phyloP scores from a whole-genome alignment of 2,113 vertebrate genomes.

The Fregata magnificens region DNA sequence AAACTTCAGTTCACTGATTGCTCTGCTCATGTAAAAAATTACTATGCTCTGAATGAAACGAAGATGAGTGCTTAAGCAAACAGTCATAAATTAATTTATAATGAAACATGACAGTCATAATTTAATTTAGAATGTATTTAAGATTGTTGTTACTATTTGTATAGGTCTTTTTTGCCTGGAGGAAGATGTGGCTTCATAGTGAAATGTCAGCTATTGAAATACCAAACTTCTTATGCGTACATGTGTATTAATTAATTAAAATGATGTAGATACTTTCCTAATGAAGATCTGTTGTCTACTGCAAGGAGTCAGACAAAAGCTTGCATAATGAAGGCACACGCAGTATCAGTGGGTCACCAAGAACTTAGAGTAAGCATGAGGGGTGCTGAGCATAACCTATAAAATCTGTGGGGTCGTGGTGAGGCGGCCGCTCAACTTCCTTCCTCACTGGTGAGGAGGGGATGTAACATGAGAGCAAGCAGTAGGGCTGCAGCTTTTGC shows the following conservation, averaged over 20 bases:
- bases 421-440: neutral
- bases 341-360: neutral
- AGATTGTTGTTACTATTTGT: constrained; percentile 44
- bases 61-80: constrained; percentile 59
- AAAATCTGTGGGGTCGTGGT: neutral
- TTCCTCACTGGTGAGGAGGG: neutral
- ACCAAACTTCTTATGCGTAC: neutral
- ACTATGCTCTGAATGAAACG: constrained; percentile 20
- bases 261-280: neutral
- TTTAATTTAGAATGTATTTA: constrained; percentile 68
- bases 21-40: constrained; percentile 35
- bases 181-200: constrained; percentile 25
- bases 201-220: constrained; percentile 41
- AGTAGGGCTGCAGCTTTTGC: neutral
- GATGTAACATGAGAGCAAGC: neutral
- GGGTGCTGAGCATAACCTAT: neutral
- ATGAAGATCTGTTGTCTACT: neutral
- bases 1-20: constrained; percentile 18
- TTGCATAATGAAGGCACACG: neutral
- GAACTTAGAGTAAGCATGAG: neutral
- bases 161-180: constrained; percentile 38
- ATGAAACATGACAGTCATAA: constrained; percentile 68
- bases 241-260: constrained; percentile 38
- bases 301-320: neutral
- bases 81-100: constrained; percentile 68